Base-by-base conservation (phyloP, 2,797 vertebrate genomes). In the Odontamblyopus lacepedii region DNA sequence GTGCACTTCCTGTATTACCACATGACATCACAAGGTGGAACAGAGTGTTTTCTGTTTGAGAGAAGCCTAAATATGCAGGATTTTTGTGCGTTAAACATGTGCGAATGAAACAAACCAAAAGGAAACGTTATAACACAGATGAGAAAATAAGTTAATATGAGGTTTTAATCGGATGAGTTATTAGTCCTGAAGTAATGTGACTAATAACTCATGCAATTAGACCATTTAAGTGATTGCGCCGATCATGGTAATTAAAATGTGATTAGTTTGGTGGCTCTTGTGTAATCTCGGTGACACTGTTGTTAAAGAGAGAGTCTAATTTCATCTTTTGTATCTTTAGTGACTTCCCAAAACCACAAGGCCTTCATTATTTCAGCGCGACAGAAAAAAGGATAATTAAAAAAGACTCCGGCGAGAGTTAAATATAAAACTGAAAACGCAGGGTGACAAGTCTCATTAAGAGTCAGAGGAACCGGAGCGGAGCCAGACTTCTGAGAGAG, bases 371-470 rank as follows among this genome's bases (percentile, higher is more conserved):
- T 73, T 69, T 79, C 69, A 56, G 16, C 72, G 63, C 1, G 16
- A 64, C 57, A 65, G 73, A 72, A 55, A 69, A 44, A 57, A 74
- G 44, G 77, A 82, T 87, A 69, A 83, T 89, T 85, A 87, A 73
- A 79, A 23, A 75, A 35, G 73, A 55, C 76, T 78, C 78, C 61
- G 72, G 73, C 50, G 67, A 65, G 77, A 85, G 79, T 75, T 75
- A 74, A 84, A 81, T 57, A 65, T 73, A 65, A 62, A 60, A 59
- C 76, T 38, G 30, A 35, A 63, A 66, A 79, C 69, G 65, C 67
- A 67, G 67, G 64, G 74, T 76, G 81, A 83, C 73, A 78, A 77
- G 61, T 83, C 27, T 76, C 79, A 86, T 85, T 81, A 82, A 78
- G 51, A 72, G 29, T 69, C 53, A 6, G 53, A 41, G 38, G 74